phyloP scores from a whole-genome alignment of 2,797 vertebrate genomes.

The Helicolenus hilgendorfi region DNA sequence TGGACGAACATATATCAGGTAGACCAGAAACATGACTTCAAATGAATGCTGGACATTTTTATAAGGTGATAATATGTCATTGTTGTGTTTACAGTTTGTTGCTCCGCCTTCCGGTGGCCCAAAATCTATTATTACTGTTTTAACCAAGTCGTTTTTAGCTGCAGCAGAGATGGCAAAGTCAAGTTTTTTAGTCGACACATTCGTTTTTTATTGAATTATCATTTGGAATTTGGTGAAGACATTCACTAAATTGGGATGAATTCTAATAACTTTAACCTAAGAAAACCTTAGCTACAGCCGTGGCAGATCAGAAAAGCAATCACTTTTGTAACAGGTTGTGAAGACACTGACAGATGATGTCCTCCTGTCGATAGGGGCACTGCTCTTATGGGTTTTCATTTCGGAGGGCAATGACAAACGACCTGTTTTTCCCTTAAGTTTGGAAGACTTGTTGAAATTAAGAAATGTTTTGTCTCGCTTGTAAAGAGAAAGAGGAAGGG shows the following conservation, averaged over 20 bases:
- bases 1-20: neutral
- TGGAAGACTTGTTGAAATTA: neutral
- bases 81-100: neutral
- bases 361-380: neutral
- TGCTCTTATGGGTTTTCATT: neutral
- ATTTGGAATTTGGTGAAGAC: neutral
- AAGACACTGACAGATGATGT: neutral
- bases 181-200: neutral
- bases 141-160: neutral
- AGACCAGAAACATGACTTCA: neutral
- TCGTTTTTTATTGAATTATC: neutral
- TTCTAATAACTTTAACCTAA: neutral
- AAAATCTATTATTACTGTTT: neutral
- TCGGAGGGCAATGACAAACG: neutral
- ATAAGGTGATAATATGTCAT: neutral
- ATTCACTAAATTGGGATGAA: neutral
- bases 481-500: neutral
- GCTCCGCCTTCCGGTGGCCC: neutral
- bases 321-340: neutral
- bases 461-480: neutral
- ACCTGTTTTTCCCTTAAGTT: neutral
- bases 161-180: too few species aligned
- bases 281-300: neutral
- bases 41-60: neutral
- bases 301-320: neutral